Evolutionary conservation across 2,113 vertebrate genomes (phyloP), one percentile per base, ranked within the genome.

Genomic region (Apaloderma vittatum): DNA sequence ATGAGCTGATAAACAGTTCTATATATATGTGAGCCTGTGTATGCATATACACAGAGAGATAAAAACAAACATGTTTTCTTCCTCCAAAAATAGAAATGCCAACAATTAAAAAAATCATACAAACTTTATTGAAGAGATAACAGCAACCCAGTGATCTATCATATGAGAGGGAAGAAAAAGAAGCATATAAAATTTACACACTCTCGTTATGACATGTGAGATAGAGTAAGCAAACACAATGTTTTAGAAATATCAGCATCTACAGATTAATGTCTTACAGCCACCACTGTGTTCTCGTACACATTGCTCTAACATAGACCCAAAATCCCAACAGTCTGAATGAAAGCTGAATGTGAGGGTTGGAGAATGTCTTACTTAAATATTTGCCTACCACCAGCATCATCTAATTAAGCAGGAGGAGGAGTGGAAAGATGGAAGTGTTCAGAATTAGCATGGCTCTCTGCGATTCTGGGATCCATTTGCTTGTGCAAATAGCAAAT

Each of bases 1-100:
- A 79, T 59, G 63, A 97, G 66, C 51, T 77, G n/a, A 94, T 80
- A 96, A 97, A 75, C 5, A 72, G 9, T 40, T 71, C 2, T 54
- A 6, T 84, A 15, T 67, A 16, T 43, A 52, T 62, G 3, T 71
- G 9, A 11, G 9, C 22, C 11, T 26, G 8, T 43, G 3, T 58
- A 1, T n/a, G 9, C 36, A 3, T 52, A 1, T 20, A 51, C 8
- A 29, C 5, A 61, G 6, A 13, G 57, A 63, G n/a, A 36, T 48
- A 72, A 91, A 95, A 93, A 58, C 18, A 70, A 91, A 65, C 3
- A 49, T 30, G 30, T 36, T 86, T 95, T 95, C 36, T 81, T 86
- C 59, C 34, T 93, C 16, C 55, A 51, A 54, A 91, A 92, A 54
- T 27, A 52, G n/a, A 85, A 94, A 91, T 75, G 13, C 15, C 59